Conservation (phyloP, 2,113 vertebrate species). For the Caloenas nicobarica region DNA sequence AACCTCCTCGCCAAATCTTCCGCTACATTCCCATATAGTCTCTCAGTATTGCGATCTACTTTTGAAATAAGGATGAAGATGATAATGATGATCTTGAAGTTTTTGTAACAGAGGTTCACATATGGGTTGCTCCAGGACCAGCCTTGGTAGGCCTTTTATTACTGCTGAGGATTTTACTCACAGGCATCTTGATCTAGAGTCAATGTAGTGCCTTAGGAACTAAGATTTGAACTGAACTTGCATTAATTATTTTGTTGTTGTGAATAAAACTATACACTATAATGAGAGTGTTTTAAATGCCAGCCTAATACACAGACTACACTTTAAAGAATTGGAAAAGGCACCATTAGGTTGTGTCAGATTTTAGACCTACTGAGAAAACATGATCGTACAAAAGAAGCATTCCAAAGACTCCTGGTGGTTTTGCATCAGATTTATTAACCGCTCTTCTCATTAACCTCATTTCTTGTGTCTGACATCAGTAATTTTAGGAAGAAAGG, state of each 20-base stretch:
- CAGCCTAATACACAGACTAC: neutral
- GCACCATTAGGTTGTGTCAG: neutral
- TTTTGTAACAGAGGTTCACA: neutral
- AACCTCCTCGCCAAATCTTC: too few relatives aligned
- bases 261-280: neutral
- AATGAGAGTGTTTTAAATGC: neutral
- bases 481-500: neutral
- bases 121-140: neutral
- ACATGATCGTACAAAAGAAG: neutral
- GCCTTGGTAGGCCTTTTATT: neutral
- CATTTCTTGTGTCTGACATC: accelerated
- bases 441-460: neutral
- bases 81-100: neutral
- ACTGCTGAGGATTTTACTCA: neutral
- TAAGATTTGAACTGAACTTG: neutral
- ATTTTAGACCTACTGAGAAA: neutral
- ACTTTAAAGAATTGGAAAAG: neutral
- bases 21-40: too few relatives aligned
- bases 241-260: neutral
- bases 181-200: neutral
- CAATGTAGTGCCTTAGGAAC: neutral
- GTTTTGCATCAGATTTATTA: neutral
- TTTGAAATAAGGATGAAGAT: neutral
- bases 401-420: neutral
- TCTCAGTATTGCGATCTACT: neutral